These are phyloP conservation scores for Eupithecia pulchellata DNA, from an alignment of 2,888 invertebrate genomes.

Conservation along the genomic window DNA sequence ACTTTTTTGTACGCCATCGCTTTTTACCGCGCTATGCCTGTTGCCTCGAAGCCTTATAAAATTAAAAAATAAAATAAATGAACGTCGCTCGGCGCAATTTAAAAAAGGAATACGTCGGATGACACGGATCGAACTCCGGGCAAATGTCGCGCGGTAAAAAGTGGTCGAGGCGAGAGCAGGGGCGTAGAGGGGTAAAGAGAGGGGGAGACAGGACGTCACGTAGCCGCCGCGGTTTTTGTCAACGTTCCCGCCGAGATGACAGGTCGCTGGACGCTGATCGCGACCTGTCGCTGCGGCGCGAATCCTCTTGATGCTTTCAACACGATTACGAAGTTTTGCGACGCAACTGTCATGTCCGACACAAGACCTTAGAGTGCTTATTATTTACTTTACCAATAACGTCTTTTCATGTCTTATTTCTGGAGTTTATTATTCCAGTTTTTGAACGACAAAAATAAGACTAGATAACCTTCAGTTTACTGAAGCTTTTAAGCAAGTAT, in stretches of 20 bases:
- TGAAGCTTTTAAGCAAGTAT: constrained; percentile 37
- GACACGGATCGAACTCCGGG: constrained; percentile 86
- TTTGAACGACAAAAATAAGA: not conserved
- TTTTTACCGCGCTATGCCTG: constrained; percentile 80
- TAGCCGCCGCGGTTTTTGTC: constrained; percentile 85
- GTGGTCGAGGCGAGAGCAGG: constrained; percentile 67
- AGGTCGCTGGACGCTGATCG: constrained; percentile 81
- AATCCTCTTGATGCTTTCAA: constrained; percentile 75
- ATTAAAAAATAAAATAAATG: constrained; percentile 82
- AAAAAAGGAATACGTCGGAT: constrained; percentile 85
- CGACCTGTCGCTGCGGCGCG: constrained; percentile 65
- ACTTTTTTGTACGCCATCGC: constrained; percentile 81
- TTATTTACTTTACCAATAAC: too few relatives aligned
- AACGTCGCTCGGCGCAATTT: constrained; percentile 76
- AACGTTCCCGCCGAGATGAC: constrained; percentile 85
- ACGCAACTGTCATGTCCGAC: constrained; percentile 33
- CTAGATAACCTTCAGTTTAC: not conserved
- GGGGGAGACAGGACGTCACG: constrained; percentile 80
- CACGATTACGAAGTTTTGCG: constrained; percentile 47
- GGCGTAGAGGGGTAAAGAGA: constrained; percentile 41
- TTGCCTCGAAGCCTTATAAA: constrained; percentile 79
- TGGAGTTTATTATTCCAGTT: not conserved
- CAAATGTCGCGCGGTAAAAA: constrained; percentile 86
- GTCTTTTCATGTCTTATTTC: not conserved
- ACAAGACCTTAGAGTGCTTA: not conserved